These are phyloP conservation scores for Quiscalus mexicanus DNA, from an alignment of 2,113 vertebrate genomes.

Conservation along the genomic window DNA sequence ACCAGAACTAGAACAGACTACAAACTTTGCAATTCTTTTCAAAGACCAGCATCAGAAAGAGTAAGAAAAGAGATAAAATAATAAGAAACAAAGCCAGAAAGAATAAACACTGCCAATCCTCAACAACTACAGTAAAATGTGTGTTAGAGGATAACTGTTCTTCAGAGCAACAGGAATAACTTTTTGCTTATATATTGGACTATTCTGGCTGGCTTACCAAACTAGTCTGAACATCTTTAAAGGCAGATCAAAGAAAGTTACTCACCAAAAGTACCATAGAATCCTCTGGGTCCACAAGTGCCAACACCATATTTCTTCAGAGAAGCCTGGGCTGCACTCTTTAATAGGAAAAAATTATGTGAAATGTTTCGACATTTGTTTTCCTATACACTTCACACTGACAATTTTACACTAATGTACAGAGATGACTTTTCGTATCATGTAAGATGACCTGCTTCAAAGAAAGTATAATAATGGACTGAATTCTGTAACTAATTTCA, in stretches of 20 bases:
- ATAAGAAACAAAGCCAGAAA: neutral
- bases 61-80: neutral
- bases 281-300: slow-evolving; percentile 94
- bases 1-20: neutral
- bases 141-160: neutral
- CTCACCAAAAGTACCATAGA: slow-evolving; percentile 97
- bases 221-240: neutral
- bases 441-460: neutral
- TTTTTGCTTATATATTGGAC: neutral
- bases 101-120: accelerated
- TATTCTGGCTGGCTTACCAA: neutral
- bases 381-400: neutral
- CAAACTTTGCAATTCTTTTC: neutral
- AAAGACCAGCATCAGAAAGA: neutral
- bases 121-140: neutral
- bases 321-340: slow-evolving; percentile 89
- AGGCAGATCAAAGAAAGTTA: slow-evolving; percentile 1
- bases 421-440: neutral
- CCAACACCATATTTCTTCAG: slow-evolving; percentile 95
- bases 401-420: neutral
- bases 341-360: neutral
- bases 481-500: neutral
- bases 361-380: neutral
- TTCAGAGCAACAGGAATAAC: neutral
- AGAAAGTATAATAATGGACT: neutral